Base-by-base conservation (phyloP, 2,888 invertebrate genomes). In the Diaprepes abbreviatus region DNA sequence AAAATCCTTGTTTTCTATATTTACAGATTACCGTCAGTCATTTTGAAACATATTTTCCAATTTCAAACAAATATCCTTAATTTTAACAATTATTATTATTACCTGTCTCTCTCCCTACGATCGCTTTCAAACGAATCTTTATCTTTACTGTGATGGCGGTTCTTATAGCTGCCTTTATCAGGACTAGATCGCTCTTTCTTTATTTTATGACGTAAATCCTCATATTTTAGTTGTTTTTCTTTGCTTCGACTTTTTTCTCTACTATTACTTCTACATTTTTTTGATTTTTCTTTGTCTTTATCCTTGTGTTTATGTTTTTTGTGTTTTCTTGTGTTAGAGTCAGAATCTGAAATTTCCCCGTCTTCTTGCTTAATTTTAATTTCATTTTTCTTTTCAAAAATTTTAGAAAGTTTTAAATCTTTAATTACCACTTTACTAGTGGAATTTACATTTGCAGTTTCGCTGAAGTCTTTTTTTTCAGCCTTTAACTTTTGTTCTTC, bases 291-390 rank as follows among this genome's bases (percentile, higher is more conserved):
- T 68, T 69, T 71, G 31, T 72, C 71, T 81, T 76, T 77, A 57
- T 78, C 76, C 65, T 77, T 77, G 52, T 70, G 69, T 71, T 74
- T 73, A 43, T 70, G 73, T 45, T 73, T 74, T 38, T 67, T 70
- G 24, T 1, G 14, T 12, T 52, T 68, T 7, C 71, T 74, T 12
- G 54, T 58, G 31, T 66, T 57, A 67, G 59, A 58, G 43, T 76
- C 73, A n/a, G 74, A 76, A 48, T 77, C 75, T 33, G 71, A 60
- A 28, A 72, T 68, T 66, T 76, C 76, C 12, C 88, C 88, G 78
- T 86, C 89, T 67, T 74, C 74, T 35, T 67, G 43, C 2, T 86
- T 43, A 17, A 19, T 87, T 66, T 87, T 87, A 16, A 89, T 88
- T n/a, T n/a, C 76, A 89, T 88, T 59, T 67, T 40, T 48, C 17